Evolutionary conservation across 2,797 vertebrate genomes (phyloP).

Genomic region (Eutrigla gurnardus): DNA sequence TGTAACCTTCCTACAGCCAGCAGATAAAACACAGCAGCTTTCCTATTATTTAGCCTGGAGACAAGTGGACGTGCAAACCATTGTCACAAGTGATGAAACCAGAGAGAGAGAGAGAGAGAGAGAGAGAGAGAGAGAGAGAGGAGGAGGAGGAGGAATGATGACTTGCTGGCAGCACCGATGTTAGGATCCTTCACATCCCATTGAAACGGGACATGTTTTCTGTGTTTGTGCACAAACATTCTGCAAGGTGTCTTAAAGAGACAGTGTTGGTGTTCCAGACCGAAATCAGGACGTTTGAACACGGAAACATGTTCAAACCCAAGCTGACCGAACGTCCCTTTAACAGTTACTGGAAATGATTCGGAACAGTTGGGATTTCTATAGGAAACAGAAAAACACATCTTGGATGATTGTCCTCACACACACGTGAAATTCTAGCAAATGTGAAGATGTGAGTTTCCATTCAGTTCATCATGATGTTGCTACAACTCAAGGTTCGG

Average conservation of each 20-base stretch:
- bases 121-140: no score
- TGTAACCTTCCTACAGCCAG: conserved; percentile 6
- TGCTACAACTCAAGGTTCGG: not conserved
- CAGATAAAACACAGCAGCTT: conserved; percentile 22
- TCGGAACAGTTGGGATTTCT: not conserved
- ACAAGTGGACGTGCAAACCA: not conserved
- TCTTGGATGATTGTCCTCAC: not conserved
- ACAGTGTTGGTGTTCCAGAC: no score
- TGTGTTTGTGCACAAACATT: no score
- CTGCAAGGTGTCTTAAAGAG: no score
- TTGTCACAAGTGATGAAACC: conserved; percentile 21
- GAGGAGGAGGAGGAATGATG: not conserved
- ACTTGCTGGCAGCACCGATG: not conserved
- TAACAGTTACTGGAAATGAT: no score
- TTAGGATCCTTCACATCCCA: not conserved
- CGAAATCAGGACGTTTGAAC: no score
- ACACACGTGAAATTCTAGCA: not conserved
- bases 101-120: not conserved
- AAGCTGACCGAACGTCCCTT: no score
- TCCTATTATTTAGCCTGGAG: conserved; percentile 22
- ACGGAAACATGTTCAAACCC: no score
- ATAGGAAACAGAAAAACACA: not conserved
- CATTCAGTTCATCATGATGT: not conserved
- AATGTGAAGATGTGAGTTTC: not conserved
- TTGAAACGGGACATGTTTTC: not conserved